Base-by-base conservation (phyloP, 2,888 invertebrate genomes). In the Eubasilissa splendida region DNA sequence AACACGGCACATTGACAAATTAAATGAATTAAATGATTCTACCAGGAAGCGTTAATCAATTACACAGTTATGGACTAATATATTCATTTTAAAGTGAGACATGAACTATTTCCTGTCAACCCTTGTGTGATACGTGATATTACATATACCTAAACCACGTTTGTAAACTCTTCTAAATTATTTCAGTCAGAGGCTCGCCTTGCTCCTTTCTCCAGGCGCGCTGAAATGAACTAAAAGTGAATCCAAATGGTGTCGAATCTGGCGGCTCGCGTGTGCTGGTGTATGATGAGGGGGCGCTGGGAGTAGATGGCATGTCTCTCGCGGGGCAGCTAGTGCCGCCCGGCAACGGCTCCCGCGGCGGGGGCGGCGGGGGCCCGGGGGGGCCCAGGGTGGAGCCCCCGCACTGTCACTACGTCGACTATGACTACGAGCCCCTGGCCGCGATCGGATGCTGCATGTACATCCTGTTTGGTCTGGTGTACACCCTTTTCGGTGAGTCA, bases 391-490 rank as follows among this genome's bases (percentile, higher is more conserved):
- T 90, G 76, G 89, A 89, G 86, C 90, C 91, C 71, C 90, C 91
- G 53, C 89, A 88, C 83, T 92, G 92, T 86, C 88, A 90, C 53
- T 88, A 90, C 77, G 88, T 92, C 78, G 91, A 93, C 86, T 90
- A 91, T 85, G 91, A 93, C 86, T 94, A 94, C 87, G 93, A 94
- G 85, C 91, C 93, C 70, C 89, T 92, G 68, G 90, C 93, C 50
- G 93, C 94, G 81, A 88, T 93, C 81, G 91, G 95, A 83, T 93
- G 94, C 87, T 92, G 93, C 82, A 92, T 94, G 90, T 94, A 94
- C 86, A 92, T 95, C 84, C 92, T 95, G 63, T 95, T 96, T 88
- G 96, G 96, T 82, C 92, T 96, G 84, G 93, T 96, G 80, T 96
- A 96, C 87, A 95, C 95, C 83, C 91, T 96, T 84, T 94, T 96